Evolutionary conservation across 2,888 invertebrate species (phyloP), one percentile per base, ranked within the genome.

Genomic region (Atherix ibis): DNA sequence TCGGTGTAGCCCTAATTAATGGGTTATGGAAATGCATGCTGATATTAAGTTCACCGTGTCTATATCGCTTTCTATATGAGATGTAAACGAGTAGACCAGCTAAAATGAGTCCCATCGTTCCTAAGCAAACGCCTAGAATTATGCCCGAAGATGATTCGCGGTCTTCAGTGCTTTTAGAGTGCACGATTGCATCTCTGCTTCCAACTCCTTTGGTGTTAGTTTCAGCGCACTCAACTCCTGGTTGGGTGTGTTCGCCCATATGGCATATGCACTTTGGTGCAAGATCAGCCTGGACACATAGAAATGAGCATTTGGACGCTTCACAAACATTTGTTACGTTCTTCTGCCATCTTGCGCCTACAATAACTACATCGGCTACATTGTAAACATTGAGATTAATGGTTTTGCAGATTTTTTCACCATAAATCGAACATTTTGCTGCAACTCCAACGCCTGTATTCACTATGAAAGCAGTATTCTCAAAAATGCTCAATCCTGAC

Each of bases 391-490:
- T 60, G 38, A 70, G 40, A 31, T 57, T 53, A 40, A 68, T 59
- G 2, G 52, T 47, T 10, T 54, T 51, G 47, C 77, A 78, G 2
- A 45, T 47, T 18, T 55, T 59, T 5, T 53, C 41, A 0, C 67
- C 73, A 42, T 64, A 71, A 22, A 75, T 55, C n/a, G 59, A 58
- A 47, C 75, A 80, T 36, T 70, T 73, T 13, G 63, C 63, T 18
- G 79, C 59, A 15, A 66, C 64, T 28, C 67, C 68, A 2, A 66
- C 56, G 31, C 66, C 66, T 1, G 64, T 61, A 4, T 64, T 66
- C 1, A 74, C 55, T 66, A 79, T 84, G 56, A 79, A 89, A 2
- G 88, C 60, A 42, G 75, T 65, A 53, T 82, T 78, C 51, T 84
- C 84, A 52, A 76, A 80, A 27, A 85, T 63, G 4, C 70, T 71